phyloP scores from a whole-genome alignment of 2,888 invertebrate species.

The Lutraria lutraria region DNA sequence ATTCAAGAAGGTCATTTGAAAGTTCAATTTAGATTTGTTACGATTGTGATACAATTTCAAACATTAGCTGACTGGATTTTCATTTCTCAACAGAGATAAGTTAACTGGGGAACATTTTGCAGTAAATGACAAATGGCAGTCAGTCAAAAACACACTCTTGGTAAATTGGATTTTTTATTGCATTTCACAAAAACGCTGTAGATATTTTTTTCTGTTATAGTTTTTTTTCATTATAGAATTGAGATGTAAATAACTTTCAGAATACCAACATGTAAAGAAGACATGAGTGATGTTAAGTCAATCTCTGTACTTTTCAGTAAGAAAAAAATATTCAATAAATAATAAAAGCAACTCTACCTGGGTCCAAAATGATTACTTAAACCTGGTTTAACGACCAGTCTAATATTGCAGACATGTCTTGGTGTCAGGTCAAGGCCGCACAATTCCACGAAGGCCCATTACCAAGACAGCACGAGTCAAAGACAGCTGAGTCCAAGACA shows the following conservation, averaged over 20 bases:
- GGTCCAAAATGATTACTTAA: too few species aligned
- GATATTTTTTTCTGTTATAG: neutral
- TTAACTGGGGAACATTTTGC: neutral
- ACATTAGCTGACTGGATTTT: conserved; percentile 29
- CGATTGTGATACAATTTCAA: conserved; percentile 34
- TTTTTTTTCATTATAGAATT: neutral
- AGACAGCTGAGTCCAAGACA: too few species aligned
- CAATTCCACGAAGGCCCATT: too few species aligned
- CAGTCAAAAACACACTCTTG: conserved; percentile 9
- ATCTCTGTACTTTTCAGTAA: too few species aligned
- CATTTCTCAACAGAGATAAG: conserved; percentile 31
- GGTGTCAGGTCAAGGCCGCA: too few species aligned
- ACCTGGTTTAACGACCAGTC: too few species aligned
- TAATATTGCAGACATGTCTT: too few species aligned
- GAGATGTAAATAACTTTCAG: neutral
- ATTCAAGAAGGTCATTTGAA: conserved; percentile 67
- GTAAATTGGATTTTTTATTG: conserved; percentile 21
- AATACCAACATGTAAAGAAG: too few species aligned
- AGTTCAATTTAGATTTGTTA: conserved; percentile 62
- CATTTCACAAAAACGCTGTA: neutral
- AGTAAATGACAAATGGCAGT: conserved; percentile 14
- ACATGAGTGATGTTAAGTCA: too few species aligned
- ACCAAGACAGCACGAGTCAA: too few species aligned
- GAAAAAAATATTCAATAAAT: too few species aligned
- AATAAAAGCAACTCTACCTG: too few species aligned